Evolutionary conservation across 2,797 vertebrate genomes (phyloP).

Genomic region (Sebastolobus alascanus): DNA sequence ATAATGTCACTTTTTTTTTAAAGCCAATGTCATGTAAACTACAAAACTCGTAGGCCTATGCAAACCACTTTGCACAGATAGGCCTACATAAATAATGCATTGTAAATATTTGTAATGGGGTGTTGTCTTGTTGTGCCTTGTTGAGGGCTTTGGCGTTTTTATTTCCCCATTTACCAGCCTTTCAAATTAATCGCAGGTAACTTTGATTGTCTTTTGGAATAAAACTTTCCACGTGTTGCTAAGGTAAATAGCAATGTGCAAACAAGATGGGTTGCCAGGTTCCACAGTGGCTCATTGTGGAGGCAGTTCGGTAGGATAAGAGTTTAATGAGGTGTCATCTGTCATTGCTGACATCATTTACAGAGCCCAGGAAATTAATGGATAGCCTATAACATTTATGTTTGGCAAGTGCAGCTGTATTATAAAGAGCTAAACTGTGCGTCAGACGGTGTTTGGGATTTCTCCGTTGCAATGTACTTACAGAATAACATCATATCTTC

Average conservation of each 20-base stretch:
- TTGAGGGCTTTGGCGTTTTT: background rate
- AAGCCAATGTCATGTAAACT: background rate
- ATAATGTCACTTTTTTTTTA: background rate
- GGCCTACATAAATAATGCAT: background rate
- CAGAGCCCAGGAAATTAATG: slow-evolving; percentile 31
- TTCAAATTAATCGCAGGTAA: background rate
- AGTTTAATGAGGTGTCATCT: slow-evolving; percentile 50
- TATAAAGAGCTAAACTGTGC: slow-evolving; percentile 15
- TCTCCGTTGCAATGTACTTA: background rate
- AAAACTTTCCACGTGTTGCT: slow-evolving; percentile 33
- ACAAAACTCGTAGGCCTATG: background rate
- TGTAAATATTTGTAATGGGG: background rate
- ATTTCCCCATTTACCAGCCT: background rate
- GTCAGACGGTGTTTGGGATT: background rate
- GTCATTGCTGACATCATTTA: slow-evolving; percentile 38
- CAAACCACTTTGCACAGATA: background rate
- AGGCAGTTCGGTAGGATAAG: slow-evolving; percentile 38
- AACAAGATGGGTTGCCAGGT: slow-evolving; percentile 29
- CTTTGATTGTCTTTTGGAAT: slow-evolving; percentile 14
- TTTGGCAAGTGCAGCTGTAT: slow-evolving; percentile 13
- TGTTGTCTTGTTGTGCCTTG: background rate
- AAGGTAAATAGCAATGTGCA: slow-evolving; percentile 26
- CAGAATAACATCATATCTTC: background rate
- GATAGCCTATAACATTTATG: background rate
- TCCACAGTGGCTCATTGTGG: slow-evolving; percentile 10